Evolutionary conservation across 2,797 vertebrate species (phyloP).

Genomic region (Alfaro cultratus): DNA sequence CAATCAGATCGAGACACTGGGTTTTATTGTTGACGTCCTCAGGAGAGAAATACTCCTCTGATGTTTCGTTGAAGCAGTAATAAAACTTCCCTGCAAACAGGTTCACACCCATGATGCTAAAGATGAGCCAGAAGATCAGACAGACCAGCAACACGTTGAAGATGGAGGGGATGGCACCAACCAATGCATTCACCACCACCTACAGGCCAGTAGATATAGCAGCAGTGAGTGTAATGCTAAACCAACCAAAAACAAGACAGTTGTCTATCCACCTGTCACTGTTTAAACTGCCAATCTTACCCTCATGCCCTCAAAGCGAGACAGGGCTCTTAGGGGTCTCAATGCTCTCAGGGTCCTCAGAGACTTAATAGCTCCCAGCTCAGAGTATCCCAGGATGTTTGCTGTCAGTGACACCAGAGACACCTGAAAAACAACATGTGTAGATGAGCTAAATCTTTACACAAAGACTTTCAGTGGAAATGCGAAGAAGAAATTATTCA

Average conservation of each 20-base stretch:
- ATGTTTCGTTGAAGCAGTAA: conserved; percentile 88
- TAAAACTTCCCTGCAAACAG: conserved; percentile 95
- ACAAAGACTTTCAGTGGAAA: not conserved
- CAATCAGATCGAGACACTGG: conserved; percentile 80
- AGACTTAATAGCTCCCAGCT: conserved; percentile 93
- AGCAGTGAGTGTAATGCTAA: not conserved
- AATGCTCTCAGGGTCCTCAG: conserved; percentile 91
- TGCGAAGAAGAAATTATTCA: not conserved
- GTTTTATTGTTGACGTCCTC: conserved; percentile 83
- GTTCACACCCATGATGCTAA: conserved; percentile 96
- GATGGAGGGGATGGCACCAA: conserved; percentile 94
- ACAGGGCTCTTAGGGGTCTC: conserved; percentile 90
- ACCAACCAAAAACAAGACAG: not conserved
- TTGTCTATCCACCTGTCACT: not conserved
- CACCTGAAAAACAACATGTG: conserved; percentile 81
- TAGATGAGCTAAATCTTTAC: not conserved
- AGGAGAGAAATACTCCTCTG: conserved; percentile 63
- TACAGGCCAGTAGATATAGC: conserved; percentile 21
- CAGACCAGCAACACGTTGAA: conserved; percentile 95
- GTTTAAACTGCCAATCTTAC: conserved; percentile 71
- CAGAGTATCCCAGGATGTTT: conserved; percentile 91
- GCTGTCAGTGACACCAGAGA: conserved; percentile 92
- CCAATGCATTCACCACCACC: conserved; percentile 80
- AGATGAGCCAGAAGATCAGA: conserved; percentile 97
- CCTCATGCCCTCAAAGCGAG: conserved; percentile 96